Conservation (phyloP, 2,113 vertebrate species). For the Struthidea cinerea region DNA sequence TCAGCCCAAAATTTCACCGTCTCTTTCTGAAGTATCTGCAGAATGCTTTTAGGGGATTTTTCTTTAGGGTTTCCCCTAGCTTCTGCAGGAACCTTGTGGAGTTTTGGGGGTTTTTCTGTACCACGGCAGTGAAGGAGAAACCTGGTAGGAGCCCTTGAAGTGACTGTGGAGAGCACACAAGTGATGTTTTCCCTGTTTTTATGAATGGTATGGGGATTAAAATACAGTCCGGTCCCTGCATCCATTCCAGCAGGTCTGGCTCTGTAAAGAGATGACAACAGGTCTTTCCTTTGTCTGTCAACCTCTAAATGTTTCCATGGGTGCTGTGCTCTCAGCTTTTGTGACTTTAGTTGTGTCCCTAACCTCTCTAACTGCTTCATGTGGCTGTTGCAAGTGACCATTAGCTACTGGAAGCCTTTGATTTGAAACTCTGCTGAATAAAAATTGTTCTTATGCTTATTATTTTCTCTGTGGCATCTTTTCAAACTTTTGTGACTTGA, state of each 20-base stretch:
- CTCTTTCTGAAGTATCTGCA: background rate
- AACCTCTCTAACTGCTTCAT: background rate
- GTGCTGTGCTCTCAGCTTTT: background rate
- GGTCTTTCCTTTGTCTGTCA: background rate
- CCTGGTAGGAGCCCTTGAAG: background rate
- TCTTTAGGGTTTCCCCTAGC: background rate
- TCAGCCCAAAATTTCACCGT: background rate
- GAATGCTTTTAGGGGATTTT: background rate
- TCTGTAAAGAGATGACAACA: background rate
- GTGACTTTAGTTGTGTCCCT: background rate
- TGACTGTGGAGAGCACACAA: background rate
- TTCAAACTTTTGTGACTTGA: background rate
- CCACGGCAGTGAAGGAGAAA: background rate
- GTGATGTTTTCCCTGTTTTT: background rate
- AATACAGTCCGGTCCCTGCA: background rate
- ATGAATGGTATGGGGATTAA: background rate
- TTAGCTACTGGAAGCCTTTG: background rate
- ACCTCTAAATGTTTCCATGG: background rate
- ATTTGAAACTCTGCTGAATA: background rate
- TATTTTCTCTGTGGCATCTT: background rate
- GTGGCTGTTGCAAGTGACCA: background rate
- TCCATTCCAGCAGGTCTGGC: background rate
- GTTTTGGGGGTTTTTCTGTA: background rate
- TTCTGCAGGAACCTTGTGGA: background rate
- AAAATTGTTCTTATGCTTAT: background rate